These are phyloP conservation scores for Enteromius afrohamiltoni DNA, from an alignment of 2,797 vertebrate species.

Conservation along the genomic window DNA sequence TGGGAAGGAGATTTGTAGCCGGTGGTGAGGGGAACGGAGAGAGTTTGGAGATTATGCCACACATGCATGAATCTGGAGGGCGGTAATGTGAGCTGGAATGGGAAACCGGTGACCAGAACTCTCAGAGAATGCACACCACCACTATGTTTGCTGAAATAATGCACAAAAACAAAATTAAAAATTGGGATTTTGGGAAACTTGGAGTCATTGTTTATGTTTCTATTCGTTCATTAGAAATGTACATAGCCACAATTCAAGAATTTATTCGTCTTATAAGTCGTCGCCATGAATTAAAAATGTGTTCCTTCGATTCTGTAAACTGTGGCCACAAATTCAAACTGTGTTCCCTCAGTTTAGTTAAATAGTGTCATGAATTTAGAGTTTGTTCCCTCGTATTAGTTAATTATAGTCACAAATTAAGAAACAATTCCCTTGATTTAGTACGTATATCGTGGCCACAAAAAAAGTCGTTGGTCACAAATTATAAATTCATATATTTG, in stretches of 20 bases:
- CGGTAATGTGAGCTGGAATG: conserved; percentile 32
- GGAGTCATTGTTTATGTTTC: not conserved
- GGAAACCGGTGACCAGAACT: conserved; percentile 4
- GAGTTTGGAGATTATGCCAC: conserved; percentile 54
- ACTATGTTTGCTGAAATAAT: not conserved
- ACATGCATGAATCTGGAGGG: conserved; percentile 36
- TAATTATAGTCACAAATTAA: no score
- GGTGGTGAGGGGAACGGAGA: conserved; percentile 35
- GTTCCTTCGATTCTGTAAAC: not conserved
- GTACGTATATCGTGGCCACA: no score
- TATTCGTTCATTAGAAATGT: not conserved
- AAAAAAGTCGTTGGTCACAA: no score
- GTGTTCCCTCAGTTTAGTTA: not conserved
- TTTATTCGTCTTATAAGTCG: not conserved
- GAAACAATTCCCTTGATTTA: no score
- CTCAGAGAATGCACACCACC: not conserved
- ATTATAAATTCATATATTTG: not conserved
- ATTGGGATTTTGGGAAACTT: not conserved
- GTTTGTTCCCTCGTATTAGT: not conserved
- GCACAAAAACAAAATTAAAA: not conserved
- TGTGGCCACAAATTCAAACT: not conserved
- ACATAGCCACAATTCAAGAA: not conserved
- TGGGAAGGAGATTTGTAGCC: conserved; percentile 45
- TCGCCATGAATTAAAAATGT: not conserved
- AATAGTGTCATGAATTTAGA: not conserved